These are phyloP conservation scores for Philaenus spumarius DNA, from an alignment of 1,140 invertebrate species.

Conservation along the genomic window DNA sequence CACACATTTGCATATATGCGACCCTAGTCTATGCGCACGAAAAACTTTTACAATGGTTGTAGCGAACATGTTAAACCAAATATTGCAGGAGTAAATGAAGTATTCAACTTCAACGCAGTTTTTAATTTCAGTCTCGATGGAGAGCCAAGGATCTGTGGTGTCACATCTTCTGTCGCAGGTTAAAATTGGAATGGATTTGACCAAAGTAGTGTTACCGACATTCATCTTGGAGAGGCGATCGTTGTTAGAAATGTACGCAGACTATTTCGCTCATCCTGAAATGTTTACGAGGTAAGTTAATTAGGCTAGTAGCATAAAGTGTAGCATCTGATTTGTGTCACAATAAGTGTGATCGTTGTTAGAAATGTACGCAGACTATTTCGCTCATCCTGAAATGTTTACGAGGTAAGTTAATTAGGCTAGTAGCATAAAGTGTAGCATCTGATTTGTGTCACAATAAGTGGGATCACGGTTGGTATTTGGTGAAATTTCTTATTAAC, in stretches of 20 bases:
- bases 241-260: constrained; percentile 94
- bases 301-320: too few relatives aligned
- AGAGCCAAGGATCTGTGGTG: constrained; percentile 91
- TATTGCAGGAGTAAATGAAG: too few relatives aligned
- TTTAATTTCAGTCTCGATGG: constrained; percentile 49
- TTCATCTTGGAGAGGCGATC: constrained; percentile 94
- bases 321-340: too few relatives aligned
- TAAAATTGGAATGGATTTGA: constrained; percentile 97
- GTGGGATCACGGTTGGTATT: too few relatives aligned
- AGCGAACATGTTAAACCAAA: too few relatives aligned
- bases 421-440: too few relatives aligned
- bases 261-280: constrained; percentile 97
- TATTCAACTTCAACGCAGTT: too few relatives aligned
- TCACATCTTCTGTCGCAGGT: constrained; percentile 92
- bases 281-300: constrained; percentile 87
- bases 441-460: too few relatives aligned
- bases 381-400: constrained; percentile 95
- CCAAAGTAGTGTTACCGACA: constrained; percentile 94
- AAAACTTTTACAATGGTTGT: too few relatives aligned
- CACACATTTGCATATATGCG: too few relatives aligned
- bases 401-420: constrained; percentile 82
- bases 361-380: constrained; percentile 98
- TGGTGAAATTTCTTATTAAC: too few relatives aligned
- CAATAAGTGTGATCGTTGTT: constrained; percentile 86
- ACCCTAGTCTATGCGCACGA: too few relatives aligned